Evolutionary conservation across 1,140 invertebrate genomes (phyloP).

Genomic region (Aethina tumida): DNA sequence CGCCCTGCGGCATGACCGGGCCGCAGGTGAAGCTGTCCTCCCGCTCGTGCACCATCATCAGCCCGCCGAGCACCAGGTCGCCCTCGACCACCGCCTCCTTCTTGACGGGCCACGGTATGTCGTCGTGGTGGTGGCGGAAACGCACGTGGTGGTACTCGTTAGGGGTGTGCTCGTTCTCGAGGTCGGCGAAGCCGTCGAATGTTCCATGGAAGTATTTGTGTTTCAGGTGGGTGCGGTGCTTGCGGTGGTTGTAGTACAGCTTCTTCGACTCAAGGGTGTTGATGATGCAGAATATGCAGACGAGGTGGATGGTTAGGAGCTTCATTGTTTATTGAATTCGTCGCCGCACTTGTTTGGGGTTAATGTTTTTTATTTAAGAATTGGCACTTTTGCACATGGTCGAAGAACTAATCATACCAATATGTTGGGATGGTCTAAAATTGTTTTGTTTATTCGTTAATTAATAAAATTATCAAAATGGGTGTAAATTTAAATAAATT

Average conservation of each 20-base stretch:
- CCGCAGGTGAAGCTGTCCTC: conserved; percentile 70
- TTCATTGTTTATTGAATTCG: neutral
- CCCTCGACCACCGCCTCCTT: conserved; percentile 77
- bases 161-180: neutral
- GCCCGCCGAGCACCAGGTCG: conserved; percentile 71
- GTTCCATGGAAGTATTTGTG: neutral
- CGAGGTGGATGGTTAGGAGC: neutral
- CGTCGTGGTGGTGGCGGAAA: conserved; percentile 19
- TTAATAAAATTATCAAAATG: no score
- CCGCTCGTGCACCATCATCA: conserved; percentile 92
- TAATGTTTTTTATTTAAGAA: no score
- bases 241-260: conserved; percentile 8
- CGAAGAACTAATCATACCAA: no score
- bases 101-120: conserved; percentile 69
- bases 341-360: neutral
- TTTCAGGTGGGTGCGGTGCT: conserved; percentile 1
- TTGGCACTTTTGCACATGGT: no score
- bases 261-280: conserved; percentile 3
- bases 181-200: neutral
- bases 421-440: no score
- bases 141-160: conserved; percentile 3
- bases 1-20: conserved; percentile 81
- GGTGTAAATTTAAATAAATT: no score
- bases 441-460: no score
- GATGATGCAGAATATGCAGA: conserved; percentile 1